A percentile compares a stretch with the other conserved stretches of the same genome.
phyloP scores from a whole-genome alignment of 2,888 invertebrate species.

The Rhagonycha fulva region DNA sequence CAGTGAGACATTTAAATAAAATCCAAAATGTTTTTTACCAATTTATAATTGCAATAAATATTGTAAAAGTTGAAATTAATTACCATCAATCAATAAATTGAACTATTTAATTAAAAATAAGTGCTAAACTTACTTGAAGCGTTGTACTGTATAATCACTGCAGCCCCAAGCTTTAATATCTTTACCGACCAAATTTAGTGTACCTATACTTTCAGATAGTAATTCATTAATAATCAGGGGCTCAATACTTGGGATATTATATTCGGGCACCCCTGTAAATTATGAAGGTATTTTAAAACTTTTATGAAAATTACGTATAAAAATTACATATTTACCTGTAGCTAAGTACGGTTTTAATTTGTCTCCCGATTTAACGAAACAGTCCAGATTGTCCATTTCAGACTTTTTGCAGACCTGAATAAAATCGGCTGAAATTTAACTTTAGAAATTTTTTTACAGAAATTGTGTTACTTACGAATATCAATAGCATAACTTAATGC shows the following conservation, averaged over 20 bases:
- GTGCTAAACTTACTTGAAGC: slow-evolving; percentile 54
- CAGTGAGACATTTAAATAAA: no score
- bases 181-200: slow-evolving; percentile 53
- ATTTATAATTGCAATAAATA: no score
- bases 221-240: slow-evolving; percentile 59
- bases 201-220: slow-evolving; percentile 55
- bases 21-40: no score
- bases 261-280: slow-evolving; percentile 56
- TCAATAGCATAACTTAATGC: not conserved
- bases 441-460: not conserved
- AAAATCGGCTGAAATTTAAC: slow-evolving; percentile 58
- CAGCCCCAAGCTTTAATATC: slow-evolving; percentile 60
- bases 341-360: slow-evolving; percentile 56
- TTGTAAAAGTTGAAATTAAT: no score
- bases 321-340: slow-evolving; percentile 46
- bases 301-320: not conserved
- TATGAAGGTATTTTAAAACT: not conserved
- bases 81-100: no score
- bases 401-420: slow-evolving; percentile 59
- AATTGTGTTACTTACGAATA: not conserved
- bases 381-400: slow-evolving; percentile 57
- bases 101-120: not conserved
- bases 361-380: slow-evolving; percentile 57
- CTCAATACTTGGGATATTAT: slow-evolving; percentile 61
- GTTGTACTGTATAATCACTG: slow-evolving; percentile 57